A percentile compares a stretch with the other conserved stretches of the same genome.
Evolutionary conservation across 2,797 vertebrate genomes (phyloP).

Genomic region (Lagodon rhomboides): DNA sequence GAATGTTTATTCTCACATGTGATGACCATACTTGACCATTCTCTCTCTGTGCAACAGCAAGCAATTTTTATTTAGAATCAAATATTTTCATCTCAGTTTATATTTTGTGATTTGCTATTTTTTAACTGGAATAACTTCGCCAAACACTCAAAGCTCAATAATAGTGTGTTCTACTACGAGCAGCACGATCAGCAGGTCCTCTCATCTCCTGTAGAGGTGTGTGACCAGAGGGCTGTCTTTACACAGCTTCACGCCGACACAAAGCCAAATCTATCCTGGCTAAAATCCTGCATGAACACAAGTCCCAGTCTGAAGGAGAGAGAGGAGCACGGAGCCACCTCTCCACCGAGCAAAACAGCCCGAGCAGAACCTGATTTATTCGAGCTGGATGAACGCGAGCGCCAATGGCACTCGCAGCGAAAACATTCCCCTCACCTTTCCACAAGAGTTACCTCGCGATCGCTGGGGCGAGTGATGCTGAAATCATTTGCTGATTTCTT

Average conservation of each 20-base stretch:
- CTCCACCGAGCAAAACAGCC: slow-evolving; percentile 14
- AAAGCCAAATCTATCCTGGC: slow-evolving; percentile 17
- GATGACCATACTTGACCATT: too few relatives aligned
- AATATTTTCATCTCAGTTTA: not conserved
- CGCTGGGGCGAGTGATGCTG: slow-evolving; percentile 24
- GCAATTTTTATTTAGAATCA: not conserved
- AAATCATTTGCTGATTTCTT: slow-evolving; percentile 38
- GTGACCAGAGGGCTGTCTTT: slow-evolving; percentile 17
- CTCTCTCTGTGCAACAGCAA: too few relatives aligned
- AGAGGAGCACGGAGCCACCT: slow-evolving; percentile 24
- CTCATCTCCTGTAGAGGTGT: slow-evolving; percentile 32
- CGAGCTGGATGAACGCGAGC: slow-evolving; percentile 27
- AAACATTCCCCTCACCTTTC: slow-evolving; percentile 34
- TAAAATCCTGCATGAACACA: slow-evolving; percentile 26
- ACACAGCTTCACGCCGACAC: slow-evolving; percentile 24
- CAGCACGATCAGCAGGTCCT: slow-evolving; percentile 6
- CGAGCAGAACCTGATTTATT: slow-evolving; percentile 31
- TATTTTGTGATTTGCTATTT: not conserved
- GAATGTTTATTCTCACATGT: not conserved
- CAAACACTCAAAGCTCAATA: not conserved
- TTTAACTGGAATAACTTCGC: not conserved
- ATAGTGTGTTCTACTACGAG: slow-evolving; percentile 13
- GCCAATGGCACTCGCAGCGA: slow-evolving; percentile 19
- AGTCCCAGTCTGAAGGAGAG: slow-evolving; percentile 22
- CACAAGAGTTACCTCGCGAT: slow-evolving; percentile 26